Evolutionary conservation across 2,888 invertebrate genomes (phyloP).

Genomic region (Pristionchus entomophagus): DNA sequence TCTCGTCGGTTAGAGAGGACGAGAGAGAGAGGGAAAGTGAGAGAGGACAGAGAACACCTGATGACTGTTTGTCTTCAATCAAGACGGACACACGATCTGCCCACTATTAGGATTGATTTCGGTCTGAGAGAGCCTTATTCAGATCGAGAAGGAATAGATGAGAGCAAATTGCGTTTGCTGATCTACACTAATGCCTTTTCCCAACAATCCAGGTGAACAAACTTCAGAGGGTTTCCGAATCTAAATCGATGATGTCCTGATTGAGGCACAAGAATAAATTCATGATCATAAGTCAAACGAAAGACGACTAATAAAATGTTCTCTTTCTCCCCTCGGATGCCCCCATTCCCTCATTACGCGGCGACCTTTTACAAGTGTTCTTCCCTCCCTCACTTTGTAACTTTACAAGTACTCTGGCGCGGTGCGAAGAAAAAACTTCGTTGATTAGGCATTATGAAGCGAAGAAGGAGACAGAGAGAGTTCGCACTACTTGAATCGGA

Average conservation of each 20-base stretch:
- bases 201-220: no score
- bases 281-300: not conserved
- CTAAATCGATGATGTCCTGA: no score
- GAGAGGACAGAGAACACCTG: constrained; percentile 30
- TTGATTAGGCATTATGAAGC: constrained; percentile 29
- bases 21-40: not conserved
- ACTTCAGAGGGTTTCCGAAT: no score
- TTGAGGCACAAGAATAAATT: no score
- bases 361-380: not conserved
- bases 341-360: constrained; percentile 9
- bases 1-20: not conserved
- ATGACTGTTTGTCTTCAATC: constrained; percentile 28
- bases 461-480: constrained; percentile 30
- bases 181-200: not conserved
- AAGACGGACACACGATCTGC: not conserved
- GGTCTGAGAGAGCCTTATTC: not conserved
- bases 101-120: constrained; percentile 16
- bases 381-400: constrained; percentile 3
- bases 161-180: not conserved
- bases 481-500: constrained; percentile 2
- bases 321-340: not conserved
- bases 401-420: constrained; percentile 26
- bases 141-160: no score
- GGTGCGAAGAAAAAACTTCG: not conserved
- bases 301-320: not conserved